Base-by-base conservation (phyloP, 2,113 vertebrate genomes). In the Amphiprion ocellaris region DNA sequence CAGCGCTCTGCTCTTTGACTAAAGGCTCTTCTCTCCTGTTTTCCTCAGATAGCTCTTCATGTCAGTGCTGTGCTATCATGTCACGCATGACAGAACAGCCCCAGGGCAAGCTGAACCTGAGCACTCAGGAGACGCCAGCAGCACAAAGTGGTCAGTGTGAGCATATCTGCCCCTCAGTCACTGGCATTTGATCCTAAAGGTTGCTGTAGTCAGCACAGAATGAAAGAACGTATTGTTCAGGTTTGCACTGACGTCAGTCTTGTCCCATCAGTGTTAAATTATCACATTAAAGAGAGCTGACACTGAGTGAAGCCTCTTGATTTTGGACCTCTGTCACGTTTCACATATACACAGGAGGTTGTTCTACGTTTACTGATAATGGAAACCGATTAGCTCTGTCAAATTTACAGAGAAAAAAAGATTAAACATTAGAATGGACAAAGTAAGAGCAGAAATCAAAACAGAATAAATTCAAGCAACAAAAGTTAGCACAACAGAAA, bases 141-240 rank as follows among this genome's bases (percentile, higher is more conserved):
- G 53, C 46, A 90, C 81, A 85, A 87, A 83, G 87, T 73, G 59
- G 47, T 78, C 82, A 72, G 62, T 82, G 77, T 83, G 63, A 37
- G 63, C 10, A 17, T 68, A 83, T 89, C 81, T 61, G 77, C 63
- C 52, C 52, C 59, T 78, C 15, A 10, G 61, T 81, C 69, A 5
- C 56, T 69, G 62, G 33, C 65, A 74, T 79, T 79, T 81, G 70
- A 79, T 74, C 56, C 30, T 28, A 66, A 76, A 62, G 37, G 81
- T 74, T 67, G 52, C 26, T 55, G 19, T 2, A 79, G 70, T 79
- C 64, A 60, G 76, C 14, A 4, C 21, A 33, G 30, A 63, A 56
- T 79, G 28, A 87, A 86, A 30, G 65, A 17, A 49, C 2, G 24
- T n/a, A 66, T 56, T 83, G 66, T 79, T 19, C 11, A 6, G 2